phyloP scores from a whole-genome alignment of 2,113 vertebrate species.

The Hiodon tergisus region DNA sequence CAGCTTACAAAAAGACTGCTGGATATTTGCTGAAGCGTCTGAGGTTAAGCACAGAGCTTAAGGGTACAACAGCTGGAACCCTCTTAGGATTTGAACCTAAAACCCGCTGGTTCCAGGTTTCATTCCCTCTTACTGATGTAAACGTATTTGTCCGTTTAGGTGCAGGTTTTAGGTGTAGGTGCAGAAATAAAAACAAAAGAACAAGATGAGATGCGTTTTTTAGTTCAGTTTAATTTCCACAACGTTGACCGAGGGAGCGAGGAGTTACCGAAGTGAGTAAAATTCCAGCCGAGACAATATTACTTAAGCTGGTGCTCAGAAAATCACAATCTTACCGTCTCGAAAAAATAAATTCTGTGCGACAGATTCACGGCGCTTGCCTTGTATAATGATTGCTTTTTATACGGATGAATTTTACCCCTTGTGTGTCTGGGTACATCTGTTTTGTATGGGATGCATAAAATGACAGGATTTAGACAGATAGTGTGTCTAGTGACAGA shows the following conservation, averaged over 20 bases:
- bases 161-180: neutral
- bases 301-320: slow-evolving; percentile 63
- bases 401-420: slow-evolving; percentile 45
- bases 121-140: too few relatives aligned
- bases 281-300: slow-evolving; percentile 46
- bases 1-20: too few relatives aligned
- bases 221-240: too few relatives aligned
- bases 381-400: slow-evolving; percentile 67
- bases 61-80: too few relatives aligned
- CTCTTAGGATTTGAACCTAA: too few relatives aligned
- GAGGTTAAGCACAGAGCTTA: too few relatives aligned
- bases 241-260: neutral
- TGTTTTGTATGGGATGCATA: slow-evolving; percentile 94
- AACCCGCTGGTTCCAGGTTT: too few relatives aligned
- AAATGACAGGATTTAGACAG: slow-evolving; percentile 95
- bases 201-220: too few relatives aligned
- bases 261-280: slow-evolving; percentile 7
- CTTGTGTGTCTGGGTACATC: slow-evolving; percentile 79
- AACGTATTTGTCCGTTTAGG: too few relatives aligned
- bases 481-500: slow-evolving; percentile 92
- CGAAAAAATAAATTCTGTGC: slow-evolving; percentile 71
- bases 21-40: too few relatives aligned
- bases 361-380: slow-evolving; percentile 65
- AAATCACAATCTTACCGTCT: slow-evolving; percentile 70
- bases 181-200: neutral